Conservation (phyloP, 2,797 vertebrate genomes). For the Otolemur crassicaudatus region DNA sequence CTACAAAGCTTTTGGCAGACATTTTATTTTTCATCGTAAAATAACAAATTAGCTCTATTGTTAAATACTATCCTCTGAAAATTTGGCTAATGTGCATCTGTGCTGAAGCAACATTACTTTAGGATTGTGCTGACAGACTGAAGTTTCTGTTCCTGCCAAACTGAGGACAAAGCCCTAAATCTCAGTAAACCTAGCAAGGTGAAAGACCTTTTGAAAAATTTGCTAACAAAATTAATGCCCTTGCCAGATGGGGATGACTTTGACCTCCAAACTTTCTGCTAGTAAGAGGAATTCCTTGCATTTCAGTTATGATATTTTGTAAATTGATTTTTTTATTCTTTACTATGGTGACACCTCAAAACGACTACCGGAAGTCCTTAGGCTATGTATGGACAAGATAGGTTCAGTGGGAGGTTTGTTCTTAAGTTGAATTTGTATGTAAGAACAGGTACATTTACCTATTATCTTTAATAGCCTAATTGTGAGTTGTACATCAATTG, state of each 20-base stretch:
- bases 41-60: not conserved
- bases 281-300: not conserved
- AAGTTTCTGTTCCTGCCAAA: not conserved
- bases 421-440: too few relatives aligned
- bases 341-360: not conserved
- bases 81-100: not conserved
- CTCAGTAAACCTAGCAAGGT: not conserved
- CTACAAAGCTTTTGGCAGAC: not conserved
- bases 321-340: not conserved
- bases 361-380: not conserved
- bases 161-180: constrained; percentile 4
- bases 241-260: not conserved
- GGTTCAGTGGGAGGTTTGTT: too few relatives aligned
- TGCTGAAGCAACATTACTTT: not conserved
- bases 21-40: not conserved
- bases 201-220: not conserved
- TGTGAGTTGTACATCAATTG: too few relatives aligned
- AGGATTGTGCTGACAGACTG: not conserved
- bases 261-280: not conserved
- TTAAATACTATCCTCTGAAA: not conserved
- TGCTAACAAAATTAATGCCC: not conserved
- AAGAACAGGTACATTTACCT: too few relatives aligned
- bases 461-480: too few relatives aligned
- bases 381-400: too few relatives aligned
- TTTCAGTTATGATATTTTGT: not conserved